phyloP scores from a whole-genome alignment of 2,113 vertebrate species.

The Junco hyemalis region DNA sequence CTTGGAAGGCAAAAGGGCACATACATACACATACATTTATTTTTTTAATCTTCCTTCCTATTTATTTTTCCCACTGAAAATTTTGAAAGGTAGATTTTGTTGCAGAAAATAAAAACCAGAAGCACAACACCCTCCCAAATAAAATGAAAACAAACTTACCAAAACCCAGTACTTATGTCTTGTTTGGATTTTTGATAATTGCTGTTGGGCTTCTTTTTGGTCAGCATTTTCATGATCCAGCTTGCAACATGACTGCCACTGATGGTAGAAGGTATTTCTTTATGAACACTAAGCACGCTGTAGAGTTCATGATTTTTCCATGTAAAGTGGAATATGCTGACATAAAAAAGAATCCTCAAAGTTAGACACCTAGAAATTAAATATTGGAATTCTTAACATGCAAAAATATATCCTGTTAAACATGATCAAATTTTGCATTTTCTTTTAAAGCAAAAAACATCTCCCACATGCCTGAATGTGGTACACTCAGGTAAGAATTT shows the following conservation, averaged over 20 bases:
- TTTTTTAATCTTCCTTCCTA: neutral
- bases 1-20: neutral
- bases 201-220: neutral
- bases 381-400: neutral
- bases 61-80: neutral
- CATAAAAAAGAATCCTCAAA: neutral
- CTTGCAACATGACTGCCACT: neutral
- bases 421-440: neutral
- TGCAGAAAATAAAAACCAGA: neutral
- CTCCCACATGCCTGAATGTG: neutral
- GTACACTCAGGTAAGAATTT: neutral
- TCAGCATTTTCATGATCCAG: neutral
- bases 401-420: neutral
- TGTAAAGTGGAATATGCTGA: neutral
- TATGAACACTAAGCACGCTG: neutral
- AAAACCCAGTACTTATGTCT: accelerated
- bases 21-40: neutral
- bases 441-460: neutral
- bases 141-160: neutral
- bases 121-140: accelerated
- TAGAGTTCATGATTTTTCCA: neutral
- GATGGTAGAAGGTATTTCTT: neutral
- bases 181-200: neutral
- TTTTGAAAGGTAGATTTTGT: neutral
- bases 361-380: neutral